phyloP scores from a whole-genome alignment of 1,140 invertebrate genomes.

The Leucophenga varia region DNA sequence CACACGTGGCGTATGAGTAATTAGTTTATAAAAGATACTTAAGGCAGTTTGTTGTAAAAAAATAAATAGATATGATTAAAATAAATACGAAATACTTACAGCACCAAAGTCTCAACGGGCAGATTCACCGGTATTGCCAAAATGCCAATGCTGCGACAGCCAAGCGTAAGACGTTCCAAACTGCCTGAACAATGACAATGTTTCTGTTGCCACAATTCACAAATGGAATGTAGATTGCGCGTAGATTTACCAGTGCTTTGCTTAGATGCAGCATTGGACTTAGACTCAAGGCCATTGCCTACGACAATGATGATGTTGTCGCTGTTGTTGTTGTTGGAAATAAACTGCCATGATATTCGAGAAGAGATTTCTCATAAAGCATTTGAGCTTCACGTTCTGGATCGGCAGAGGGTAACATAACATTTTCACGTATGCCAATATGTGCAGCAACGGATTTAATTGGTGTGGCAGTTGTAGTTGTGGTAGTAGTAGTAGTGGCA shows the following conservation, averaged over 20 bases:
- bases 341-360: slow-evolving; percentile 44
- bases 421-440: slow-evolving; percentile 47
- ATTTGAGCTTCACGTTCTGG: slow-evolving; percentile 48
- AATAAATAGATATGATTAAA: slow-evolving; percentile 5
- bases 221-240: slow-evolving; percentile 35
- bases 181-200: slow-evolving; percentile 47
- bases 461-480: background rate
- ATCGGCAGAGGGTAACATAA: slow-evolving; percentile 48
- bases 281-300: no score
- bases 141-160: slow-evolving; percentile 45
- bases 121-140: slow-evolving; percentile 45
- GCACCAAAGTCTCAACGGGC: slow-evolving; percentile 33
- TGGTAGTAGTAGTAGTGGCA: slow-evolving; percentile 1
- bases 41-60: slow-evolving; percentile 21
- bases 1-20: slow-evolving; percentile 49
- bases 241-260: slow-evolving; percentile 10
- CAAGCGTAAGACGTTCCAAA: slow-evolving; percentile 38
- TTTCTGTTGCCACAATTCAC: slow-evolving; percentile 44
- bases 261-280: background rate
- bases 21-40: slow-evolving; percentile 45
- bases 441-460: background rate
- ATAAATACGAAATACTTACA: slow-evolving; percentile 37
- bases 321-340: background rate
- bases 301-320: slow-evolving; percentile 1
- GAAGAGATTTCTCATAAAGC: slow-evolving; percentile 48